Conservation (phyloP, 2,888 invertebrate genomes). For the Cartodere bifasciata region DNA sequence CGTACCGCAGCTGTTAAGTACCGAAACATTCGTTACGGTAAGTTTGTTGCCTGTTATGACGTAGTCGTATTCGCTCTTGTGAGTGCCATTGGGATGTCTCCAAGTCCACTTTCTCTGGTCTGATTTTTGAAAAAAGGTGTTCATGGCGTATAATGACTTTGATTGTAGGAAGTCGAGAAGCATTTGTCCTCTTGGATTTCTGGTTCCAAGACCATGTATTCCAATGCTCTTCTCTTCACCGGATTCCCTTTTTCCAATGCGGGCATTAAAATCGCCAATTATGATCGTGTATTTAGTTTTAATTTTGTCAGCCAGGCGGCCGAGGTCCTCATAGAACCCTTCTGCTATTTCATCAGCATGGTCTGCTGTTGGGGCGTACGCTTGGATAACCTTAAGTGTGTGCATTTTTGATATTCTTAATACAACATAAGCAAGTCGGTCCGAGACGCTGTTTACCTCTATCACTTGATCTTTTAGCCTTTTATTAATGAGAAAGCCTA, state of each 20-base stretch:
- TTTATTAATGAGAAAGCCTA: constrained; percentile 1
- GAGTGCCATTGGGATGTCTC: constrained; percentile 2
- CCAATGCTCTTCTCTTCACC: constrained; percentile 1
- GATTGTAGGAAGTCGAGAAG: constrained; percentile 2
- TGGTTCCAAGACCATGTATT: constrained; percentile 2
- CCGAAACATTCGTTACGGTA: too few species aligned
- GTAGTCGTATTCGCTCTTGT: constrained; percentile 7
- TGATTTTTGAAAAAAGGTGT: constrained; percentile 4
- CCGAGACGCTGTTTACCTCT: too few species aligned
- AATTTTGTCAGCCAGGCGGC: too few species aligned
- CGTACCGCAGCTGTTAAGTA: too few species aligned
- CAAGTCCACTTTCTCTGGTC: constrained; percentile 4
- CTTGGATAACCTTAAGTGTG: constrained; percentile 1
- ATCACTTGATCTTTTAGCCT: too few species aligned
- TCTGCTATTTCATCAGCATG: constrained; percentile 4
- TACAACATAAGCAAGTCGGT: background rate
- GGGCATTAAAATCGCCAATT: constrained; percentile 3
- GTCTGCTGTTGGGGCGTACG: constrained; percentile 5
- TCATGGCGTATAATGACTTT: constrained; percentile 3
- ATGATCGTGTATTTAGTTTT: too few species aligned
- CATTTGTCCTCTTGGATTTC: constrained; percentile 5
- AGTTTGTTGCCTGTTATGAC: too few species aligned
- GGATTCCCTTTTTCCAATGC: constrained; percentile 3
- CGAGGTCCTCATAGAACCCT: constrained; percentile 2
- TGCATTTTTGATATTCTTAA: background rate